These are phyloP conservation scores for Aromia moschata DNA, from an alignment of 2,888 invertebrate species.

Conservation along the genomic window DNA sequence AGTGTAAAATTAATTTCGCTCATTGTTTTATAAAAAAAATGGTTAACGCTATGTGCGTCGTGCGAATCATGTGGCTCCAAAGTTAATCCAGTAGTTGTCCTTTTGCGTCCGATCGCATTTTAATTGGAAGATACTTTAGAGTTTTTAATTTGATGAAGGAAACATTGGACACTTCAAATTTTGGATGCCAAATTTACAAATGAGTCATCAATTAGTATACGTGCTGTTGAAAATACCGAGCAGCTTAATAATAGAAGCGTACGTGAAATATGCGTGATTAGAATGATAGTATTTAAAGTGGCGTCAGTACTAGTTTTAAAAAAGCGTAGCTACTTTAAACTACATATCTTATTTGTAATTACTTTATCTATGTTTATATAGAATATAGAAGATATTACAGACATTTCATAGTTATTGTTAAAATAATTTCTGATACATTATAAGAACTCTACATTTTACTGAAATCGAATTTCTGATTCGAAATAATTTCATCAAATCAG, in stretches of 20 bases:
- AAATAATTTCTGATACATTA: too few species aligned
- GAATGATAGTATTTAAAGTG: background rate
- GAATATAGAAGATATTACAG: too few species aligned
- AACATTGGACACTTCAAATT: conserved; percentile 1
- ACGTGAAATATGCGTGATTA: conserved; percentile 5
- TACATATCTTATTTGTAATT: background rate
- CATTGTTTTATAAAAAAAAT: too few species aligned
- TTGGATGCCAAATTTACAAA: conserved; percentile 19
- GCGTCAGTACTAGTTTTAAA: background rate
- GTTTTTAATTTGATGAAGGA: conserved; percentile 23
- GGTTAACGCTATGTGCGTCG: too few species aligned
- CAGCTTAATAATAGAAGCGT: conserved; percentile 2
- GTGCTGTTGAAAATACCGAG: conserved; percentile 9
- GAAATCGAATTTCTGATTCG: too few species aligned
- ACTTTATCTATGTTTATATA: too few species aligned
- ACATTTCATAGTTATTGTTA: too few species aligned
- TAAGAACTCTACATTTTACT: too few species aligned
- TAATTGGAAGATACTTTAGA: conserved; percentile 17
- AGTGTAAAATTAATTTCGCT: too few species aligned
- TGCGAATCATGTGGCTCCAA: background rate
- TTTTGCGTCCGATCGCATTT: conserved; percentile 14
- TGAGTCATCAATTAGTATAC: conserved; percentile 24
- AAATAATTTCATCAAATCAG: too few species aligned
- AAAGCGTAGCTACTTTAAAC: background rate
- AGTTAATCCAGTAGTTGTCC: conserved; percentile 8